Percentiles rank a stretch among this genome's conserved stretches.
Evolutionary conservation across 2,113 vertebrate species (phyloP).

Genomic region (Planiliza haematocheilus): DNA sequence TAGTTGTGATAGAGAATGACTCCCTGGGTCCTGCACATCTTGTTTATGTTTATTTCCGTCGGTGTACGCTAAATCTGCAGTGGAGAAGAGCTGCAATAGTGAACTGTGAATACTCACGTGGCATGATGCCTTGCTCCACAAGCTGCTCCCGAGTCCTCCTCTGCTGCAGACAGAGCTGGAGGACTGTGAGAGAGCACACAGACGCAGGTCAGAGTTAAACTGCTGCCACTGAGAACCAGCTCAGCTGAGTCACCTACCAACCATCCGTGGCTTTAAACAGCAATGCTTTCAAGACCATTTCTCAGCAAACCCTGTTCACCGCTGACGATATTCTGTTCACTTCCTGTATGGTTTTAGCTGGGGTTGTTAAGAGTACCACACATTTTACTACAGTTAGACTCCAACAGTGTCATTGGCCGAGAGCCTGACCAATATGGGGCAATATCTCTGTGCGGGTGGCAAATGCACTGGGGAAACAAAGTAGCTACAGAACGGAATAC

Average conservation of each 20-base stretch:
- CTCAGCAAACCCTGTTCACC: slow-evolving; percentile 35
- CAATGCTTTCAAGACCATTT: slow-evolving; percentile 53
- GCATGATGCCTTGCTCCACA: slow-evolving; percentile 98
- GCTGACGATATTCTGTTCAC: slow-evolving; percentile 66
- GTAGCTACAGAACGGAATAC: slow-evolving; percentile 22
- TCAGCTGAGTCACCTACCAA: slow-evolving; percentile 44
- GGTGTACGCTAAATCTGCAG: too few relatives aligned
- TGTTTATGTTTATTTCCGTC: too few relatives aligned
- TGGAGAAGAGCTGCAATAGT: neutral
- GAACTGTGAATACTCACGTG: slow-evolving; percentile 88
- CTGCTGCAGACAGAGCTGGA: slow-evolving; percentile 95
- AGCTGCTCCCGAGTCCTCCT: slow-evolving; percentile 95
- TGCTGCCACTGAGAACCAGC: slow-evolving; percentile 23
- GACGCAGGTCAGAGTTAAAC: slow-evolving; percentile 58
- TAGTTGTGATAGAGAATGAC: too few relatives aligned
- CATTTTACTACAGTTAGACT: slow-evolving; percentile 31
- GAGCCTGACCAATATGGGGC: slow-evolving; percentile 22
- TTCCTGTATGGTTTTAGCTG: slow-evolving; percentile 66
- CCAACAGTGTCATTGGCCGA: slow-evolving; percentile 23
- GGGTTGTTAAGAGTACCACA: slow-evolving; percentile 40
- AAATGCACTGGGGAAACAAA: slow-evolving; percentile 45
- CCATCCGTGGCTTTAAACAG: slow-evolving; percentile 29
- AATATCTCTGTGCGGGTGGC: slow-evolving; percentile 44
- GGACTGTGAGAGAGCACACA: slow-evolving; percentile 84
- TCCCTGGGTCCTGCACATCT: too few relatives aligned